Base-by-base conservation (phyloP, 2,113 vertebrate genomes). In the Nyctereutes procyonoides region DNA sequence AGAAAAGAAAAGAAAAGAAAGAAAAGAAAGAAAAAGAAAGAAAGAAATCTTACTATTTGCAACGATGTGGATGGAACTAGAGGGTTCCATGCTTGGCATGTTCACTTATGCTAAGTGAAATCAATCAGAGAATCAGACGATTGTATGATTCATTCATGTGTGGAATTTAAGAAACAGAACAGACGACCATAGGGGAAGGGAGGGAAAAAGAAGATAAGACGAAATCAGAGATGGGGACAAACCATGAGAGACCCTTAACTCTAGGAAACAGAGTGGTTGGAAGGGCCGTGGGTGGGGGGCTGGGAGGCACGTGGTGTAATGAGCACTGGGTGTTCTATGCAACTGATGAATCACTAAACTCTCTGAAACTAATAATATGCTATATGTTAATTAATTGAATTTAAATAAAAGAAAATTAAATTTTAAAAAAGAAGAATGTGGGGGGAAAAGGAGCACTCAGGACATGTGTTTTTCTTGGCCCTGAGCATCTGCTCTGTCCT, bases 401-500 rank as follows among this genome's bases (percentile, higher is more conserved):
- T 69, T 69, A 69, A 69, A 69, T 69, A 16, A 69, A 69, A 69
- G 3, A 16, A 69, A n/a, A 69, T 17, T 2, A 67, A 30, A 32
- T 62, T 55, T 62, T 62, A 26, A 62, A 62, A 69, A n/a, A 56
- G 43, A 43, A 98, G 97, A 94, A 98, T 97, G 62, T 95, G 99
- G 92, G 98, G 97, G 92, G 97, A 98, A 60, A 97, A 97, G 0
- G 55, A 60, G 3, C 81, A 96, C 0, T 8, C 19, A 0, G 93
- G 97, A 7, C 99, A 99, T 93, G 12, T 99, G 22, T 99, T 99
- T 85, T 35, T 99, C 35, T 99, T 99, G 0, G 99, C 99, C 0
- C 93, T 99, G 51, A 99, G 99, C 98, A 98, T 99, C 98, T 99
- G 99, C 84, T 99, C 99, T 16, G 99, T 99, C 19, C 97, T 99